A percentile compares a stretch with the other conserved stretches of the same genome.
Conservation (phyloP, 1,140 invertebrate genomes). For the Telenomus remus region DNA sequence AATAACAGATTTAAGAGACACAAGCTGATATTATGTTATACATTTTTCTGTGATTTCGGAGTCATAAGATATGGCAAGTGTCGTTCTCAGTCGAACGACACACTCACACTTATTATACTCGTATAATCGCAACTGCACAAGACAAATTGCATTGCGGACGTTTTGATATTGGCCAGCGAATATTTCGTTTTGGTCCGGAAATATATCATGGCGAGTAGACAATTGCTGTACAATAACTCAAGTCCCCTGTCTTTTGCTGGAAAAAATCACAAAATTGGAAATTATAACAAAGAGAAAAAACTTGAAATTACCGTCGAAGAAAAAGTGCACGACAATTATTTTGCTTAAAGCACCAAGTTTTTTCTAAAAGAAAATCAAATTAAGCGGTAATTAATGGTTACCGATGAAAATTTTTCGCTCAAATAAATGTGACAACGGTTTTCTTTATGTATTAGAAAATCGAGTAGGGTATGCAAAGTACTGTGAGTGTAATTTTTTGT, state of each 20-base stretch:
- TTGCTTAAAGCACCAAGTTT: slow-evolving; percentile 2
- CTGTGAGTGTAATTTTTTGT: not conserved
- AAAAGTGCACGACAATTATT: slow-evolving; percentile 3
- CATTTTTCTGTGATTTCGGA: slow-evolving; percentile 23
- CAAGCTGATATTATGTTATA: slow-evolving; percentile 36
- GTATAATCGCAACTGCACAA: slow-evolving; percentile 30
- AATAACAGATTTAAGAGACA: slow-evolving; percentile 20
- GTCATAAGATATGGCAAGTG: not conserved
- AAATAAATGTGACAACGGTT: not conserved
- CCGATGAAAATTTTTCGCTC: not conserved
- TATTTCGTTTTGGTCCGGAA: slow-evolving; percentile 6
- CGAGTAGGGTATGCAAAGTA: not conserved
- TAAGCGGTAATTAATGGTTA: not conserved
- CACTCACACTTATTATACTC: slow-evolving; percentile 29
- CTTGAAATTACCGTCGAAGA: too few species aligned
- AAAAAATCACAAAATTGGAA: too few species aligned
- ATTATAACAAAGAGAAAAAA: too few species aligned
- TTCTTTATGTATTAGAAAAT: not conserved
- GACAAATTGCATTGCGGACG: slow-evolving; percentile 22
- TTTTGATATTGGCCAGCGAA: slow-evolving; percentile 11
- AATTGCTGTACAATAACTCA: slow-evolving; percentile 2
- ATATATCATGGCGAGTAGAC: slow-evolving; percentile 19
- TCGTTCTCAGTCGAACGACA: slow-evolving; percentile 15
- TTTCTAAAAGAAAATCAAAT: not conserved
- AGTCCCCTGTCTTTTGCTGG: slow-evolving; percentile 13